Base-by-base conservation (phyloP, 2,888 invertebrate genomes). In the Heliconius charithonia region DNA sequence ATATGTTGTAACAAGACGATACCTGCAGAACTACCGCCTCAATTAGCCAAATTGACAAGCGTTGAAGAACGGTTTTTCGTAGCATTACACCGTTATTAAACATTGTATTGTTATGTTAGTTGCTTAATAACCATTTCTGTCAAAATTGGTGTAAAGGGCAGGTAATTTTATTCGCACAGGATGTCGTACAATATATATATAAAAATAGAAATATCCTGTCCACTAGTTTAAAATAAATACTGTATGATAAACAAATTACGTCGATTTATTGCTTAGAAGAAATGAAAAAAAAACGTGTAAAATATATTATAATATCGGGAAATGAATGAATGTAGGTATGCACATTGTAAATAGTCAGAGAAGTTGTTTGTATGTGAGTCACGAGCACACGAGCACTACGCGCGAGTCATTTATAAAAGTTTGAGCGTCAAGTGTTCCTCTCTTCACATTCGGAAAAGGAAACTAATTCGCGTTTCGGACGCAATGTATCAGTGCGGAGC, bases 21-120 rank as follows among this genome's bases (percentile, higher is more conserved):
- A n/a, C 56, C 63, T 25, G 80, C 82, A 72, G 71, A 70, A 29
- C 25, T 82, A 71, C 84, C 83, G 19, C 78, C 37, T 37, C 81
- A 83, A 79, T 76, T 83, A 78, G 76, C 79, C 32, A 70, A 79
- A 78, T 81, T 83, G 63, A 79, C 81, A 56, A 9, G 4, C 6
- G 9, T 22, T 56, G 56, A 82, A 78, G 65, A 82, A 81, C 70
- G 82, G 13, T 80, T 83, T 72, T 74, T 81, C 59, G 75, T 22
- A 37, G 81, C 22, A 70, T 84, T 51, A 32, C 71, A 29, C 82
- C 82, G 12, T 84, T 86, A 82, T 27, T 85, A n/a, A 85, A 85
- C 73, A 85, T 85, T 32, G 32, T 32, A 32, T 32, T 32, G 32
- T 32, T 32, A 32, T 32, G 32, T 32, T 32, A 32, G 32, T 32